Conservation (phyloP, 1,140 invertebrate species). For the Harlomillsia oculata region DNA sequence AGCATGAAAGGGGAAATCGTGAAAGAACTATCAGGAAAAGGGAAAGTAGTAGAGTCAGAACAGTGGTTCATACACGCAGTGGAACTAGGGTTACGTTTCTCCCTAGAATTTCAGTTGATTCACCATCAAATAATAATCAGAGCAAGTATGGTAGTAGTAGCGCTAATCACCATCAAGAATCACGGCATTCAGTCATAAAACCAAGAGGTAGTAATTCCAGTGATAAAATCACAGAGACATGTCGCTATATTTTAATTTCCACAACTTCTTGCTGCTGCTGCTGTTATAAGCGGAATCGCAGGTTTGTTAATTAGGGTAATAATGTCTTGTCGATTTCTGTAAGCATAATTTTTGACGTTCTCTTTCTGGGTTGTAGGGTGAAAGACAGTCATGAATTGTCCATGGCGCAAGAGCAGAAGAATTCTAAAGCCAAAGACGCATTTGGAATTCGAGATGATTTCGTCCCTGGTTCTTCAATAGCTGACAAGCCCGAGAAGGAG, state of each 20-base stretch:
- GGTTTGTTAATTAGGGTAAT: constrained; percentile 10
- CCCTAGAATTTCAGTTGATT: not conserved
- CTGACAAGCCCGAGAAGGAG: too few relatives aligned
- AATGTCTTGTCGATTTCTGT: not conserved
- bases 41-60: too few relatives aligned
- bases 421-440: constrained; percentile 79
- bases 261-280: constrained; percentile 22
- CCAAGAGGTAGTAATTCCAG: too few relatives aligned
- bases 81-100: constrained; percentile 9
- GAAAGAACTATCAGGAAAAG: too few relatives aligned
- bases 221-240: not conserved
- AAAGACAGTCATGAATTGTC: constrained; percentile 91
- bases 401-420: constrained; percentile 92
- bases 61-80: too few relatives aligned
- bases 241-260: constrained; percentile 24
- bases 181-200: too few relatives aligned
- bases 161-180: constrained; percentile 7
- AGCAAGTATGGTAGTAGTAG: not conserved
- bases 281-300: constrained; percentile 16
- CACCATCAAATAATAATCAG: not conserved
- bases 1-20: too few relatives aligned
- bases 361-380: constrained; percentile 53
- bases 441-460: constrained; percentile 91
- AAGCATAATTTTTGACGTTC: constrained; percentile 1
- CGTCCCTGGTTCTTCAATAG: constrained; percentile 85